Evolutionary conservation across 2,113 vertebrate species (phyloP).

Genomic region (Notiomystis cincta): DNA sequence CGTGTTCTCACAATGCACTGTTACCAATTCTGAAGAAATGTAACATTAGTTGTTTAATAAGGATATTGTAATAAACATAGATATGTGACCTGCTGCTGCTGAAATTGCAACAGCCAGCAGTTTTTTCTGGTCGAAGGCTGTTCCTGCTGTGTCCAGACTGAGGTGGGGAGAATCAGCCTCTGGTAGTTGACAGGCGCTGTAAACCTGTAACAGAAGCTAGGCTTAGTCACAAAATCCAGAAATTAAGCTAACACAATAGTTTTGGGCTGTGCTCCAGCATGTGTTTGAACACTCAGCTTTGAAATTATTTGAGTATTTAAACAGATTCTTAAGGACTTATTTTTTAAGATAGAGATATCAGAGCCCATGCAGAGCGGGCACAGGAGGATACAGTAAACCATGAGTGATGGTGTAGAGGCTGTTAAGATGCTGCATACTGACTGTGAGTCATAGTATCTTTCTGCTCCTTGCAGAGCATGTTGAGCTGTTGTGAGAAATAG

Average conservation of each 20-base stretch:
- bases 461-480: neutral
- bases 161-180: neutral
- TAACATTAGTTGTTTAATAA: neutral
- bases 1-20: fast-evolving
- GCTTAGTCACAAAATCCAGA: neutral
- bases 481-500: neutral
- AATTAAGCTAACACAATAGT: neutral
- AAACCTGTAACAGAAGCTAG: neutral
- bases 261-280: neutral
- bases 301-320: neutral
- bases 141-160: neutral
- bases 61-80: neutral
- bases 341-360: neutral
- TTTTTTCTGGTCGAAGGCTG: neutral
- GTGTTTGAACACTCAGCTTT: neutral
- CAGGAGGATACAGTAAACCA: fast-evolving
- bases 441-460: neutral
- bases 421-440: neutral
- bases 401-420: neutral
- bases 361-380: neutral
- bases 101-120: neutral
- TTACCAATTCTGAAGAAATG: neutral
- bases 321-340: neutral
- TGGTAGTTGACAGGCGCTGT: neutral
- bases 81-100: neutral